Evolutionary conservation across 2,113 vertebrate genomes (phyloP).

Genomic region (Edolisoma coerulescens): DNA sequence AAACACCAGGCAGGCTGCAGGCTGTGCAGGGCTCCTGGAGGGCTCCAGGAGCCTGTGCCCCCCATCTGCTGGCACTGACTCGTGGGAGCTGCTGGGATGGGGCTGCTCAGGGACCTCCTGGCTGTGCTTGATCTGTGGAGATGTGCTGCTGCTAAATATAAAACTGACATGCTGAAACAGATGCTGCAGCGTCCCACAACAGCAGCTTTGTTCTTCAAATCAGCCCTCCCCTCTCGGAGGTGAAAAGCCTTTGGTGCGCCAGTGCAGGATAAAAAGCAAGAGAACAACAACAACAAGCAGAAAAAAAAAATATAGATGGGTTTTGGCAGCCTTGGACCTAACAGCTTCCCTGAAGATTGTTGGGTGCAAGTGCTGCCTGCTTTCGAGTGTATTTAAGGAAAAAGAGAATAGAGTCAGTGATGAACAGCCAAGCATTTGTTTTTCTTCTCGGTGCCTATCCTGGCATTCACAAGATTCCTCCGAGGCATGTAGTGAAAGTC

Average conservation of each 20-base stretch:
- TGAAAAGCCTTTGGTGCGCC: background rate
- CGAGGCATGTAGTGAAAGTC: constrained; percentile 1
- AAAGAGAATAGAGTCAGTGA: background rate
- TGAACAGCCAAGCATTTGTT: background rate
- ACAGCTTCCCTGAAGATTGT: constrained; percentile 16
- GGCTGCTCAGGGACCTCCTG: background rate
- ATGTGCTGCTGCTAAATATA: constrained; percentile 22
- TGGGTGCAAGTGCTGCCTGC: background rate
- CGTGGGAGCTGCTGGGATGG: background rate
- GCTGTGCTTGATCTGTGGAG: background rate
- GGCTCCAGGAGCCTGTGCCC: background rate
- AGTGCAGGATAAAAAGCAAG: background rate
- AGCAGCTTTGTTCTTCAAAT: constrained; percentile 29
- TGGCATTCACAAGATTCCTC: background rate
- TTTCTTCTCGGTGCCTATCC: background rate
- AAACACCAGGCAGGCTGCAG: background rate
- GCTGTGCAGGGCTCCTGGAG: background rate
- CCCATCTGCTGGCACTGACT: background rate
- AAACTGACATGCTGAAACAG: background rate
- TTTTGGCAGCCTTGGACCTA: background rate
- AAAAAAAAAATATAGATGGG: background rate
- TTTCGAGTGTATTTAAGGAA: constrained; percentile 13
- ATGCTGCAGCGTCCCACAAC: constrained; percentile 6
- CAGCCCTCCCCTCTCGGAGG: background rate
- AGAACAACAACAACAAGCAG: background rate